phyloP scores from a whole-genome alignment of 2,888 invertebrate species.

The Mythimna ferrago region DNA sequence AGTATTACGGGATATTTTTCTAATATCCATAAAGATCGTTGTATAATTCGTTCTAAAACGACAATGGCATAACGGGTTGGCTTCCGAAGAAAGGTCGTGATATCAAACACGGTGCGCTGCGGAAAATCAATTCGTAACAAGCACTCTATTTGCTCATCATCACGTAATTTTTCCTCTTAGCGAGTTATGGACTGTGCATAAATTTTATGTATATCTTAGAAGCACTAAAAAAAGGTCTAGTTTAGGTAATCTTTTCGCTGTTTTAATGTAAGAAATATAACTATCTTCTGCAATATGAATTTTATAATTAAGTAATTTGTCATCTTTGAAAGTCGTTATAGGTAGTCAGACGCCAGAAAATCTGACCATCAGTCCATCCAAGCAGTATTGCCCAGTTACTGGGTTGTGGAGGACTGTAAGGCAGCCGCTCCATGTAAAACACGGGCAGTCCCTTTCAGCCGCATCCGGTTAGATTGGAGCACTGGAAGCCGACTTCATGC shows the following conservation, averaged over 20 bases:
- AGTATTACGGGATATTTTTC: constrained; percentile 55
- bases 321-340: no score
- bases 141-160: constrained; percentile 26
- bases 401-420: no score
- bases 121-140: constrained; percentile 41
- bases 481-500: no score
- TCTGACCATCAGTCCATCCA: no score
- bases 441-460: no score
- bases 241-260: not conserved
- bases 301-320: no score
- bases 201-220: not conserved
- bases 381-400: no score
- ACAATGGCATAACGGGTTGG: constrained; percentile 57
- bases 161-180: constrained; percentile 16
- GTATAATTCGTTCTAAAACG: constrained; percentile 50
- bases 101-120: constrained; percentile 27
- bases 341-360: no score
- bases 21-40: constrained; percentile 59
- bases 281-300: not conserved
- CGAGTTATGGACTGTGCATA: constrained; percentile 4
- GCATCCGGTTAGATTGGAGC: no score
- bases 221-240: not conserved
- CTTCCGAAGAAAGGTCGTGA: constrained; percentile 38
- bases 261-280: no score
- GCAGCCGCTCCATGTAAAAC: no score